Percentiles rank a stretch among this genome's conserved stretches.
Conservation (phyloP, 1,140 invertebrate genomes). For the Drosophila triauraria region DNA sequence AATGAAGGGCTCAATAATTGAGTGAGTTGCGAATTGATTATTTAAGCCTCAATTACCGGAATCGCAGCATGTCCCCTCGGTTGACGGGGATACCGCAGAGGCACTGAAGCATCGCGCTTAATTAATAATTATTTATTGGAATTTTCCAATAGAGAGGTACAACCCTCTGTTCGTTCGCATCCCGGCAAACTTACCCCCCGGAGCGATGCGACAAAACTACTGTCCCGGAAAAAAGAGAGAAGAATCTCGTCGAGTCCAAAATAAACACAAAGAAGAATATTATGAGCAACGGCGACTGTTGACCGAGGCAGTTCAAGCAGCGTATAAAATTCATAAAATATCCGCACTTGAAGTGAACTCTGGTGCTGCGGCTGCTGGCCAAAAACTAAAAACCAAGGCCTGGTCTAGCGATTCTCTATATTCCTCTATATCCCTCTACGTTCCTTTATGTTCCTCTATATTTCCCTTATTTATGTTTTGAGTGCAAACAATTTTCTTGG, state of each 20-base stretch:
- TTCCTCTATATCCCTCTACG: slow-evolving; percentile 16
- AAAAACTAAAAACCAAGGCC: slow-evolving; percentile 34
- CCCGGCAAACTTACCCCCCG: not conserved
- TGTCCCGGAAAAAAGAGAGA: not conserved
- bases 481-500: slow-evolving; percentile 66
- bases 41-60: slow-evolving; percentile 53
- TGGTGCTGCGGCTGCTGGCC: slow-evolving; percentile 32
- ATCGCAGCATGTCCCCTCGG: slow-evolving; percentile 33
- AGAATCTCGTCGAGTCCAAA: slow-evolving; percentile 23
- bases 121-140: slow-evolving; percentile 55
- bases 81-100: slow-evolving; percentile 24
- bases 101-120: slow-evolving; percentile 23
- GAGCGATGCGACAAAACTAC: slow-evolving; percentile 36
- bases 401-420: slow-evolving; percentile 17
- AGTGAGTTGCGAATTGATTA: slow-evolving; percentile 55
- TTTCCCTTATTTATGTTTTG: slow-evolving; percentile 68
- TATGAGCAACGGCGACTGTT: slow-evolving; percentile 27
- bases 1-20: slow-evolving; percentile 58
- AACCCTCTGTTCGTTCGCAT: slow-evolving; percentile 2
- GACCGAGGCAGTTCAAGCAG: slow-evolving; percentile 68
- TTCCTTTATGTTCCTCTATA: slow-evolving; percentile 7
- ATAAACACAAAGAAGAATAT: slow-evolving; percentile 16
- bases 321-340: slow-evolving; percentile 83
- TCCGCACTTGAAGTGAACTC: slow-evolving; percentile 67
- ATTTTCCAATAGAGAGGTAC: slow-evolving; percentile 17